Conservation (phyloP, 2,888 invertebrate genomes). For the Ceratothoa steindachneri region DNA sequence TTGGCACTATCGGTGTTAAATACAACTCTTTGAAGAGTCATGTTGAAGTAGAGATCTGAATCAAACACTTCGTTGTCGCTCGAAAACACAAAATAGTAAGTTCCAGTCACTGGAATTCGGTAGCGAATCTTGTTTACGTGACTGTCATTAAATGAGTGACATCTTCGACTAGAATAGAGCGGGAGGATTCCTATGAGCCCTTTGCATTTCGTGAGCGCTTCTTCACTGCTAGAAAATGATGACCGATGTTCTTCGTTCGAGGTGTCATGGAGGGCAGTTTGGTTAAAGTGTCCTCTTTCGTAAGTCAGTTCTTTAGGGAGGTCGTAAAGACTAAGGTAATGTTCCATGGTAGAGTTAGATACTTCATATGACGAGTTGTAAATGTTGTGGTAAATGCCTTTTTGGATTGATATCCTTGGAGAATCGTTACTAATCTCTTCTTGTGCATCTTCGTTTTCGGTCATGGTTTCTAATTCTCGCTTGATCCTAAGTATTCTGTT, state of each 20-base stretch:
- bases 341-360: background rate
- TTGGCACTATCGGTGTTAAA: conserved; percentile 65
- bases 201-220: conserved; percentile 68
- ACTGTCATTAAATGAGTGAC: conserved; percentile 52
- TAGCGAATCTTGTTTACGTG: conserved; percentile 48
- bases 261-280: conserved; percentile 56
- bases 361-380: background rate
- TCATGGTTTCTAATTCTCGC: background rate
- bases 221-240: conserved; percentile 75
- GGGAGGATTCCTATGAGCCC: conserved; percentile 70
- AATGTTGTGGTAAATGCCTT: background rate
- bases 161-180: conserved; percentile 62
- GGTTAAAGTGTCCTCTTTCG: conserved; percentile 59
- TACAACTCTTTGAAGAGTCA: conserved; percentile 66
- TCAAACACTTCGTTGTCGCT: conserved; percentile 65
- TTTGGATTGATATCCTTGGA: too few relatives aligned
- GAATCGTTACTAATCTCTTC: background rate
- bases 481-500: background rate
- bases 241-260: conserved; percentile 57
- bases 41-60: conserved; percentile 66
- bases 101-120: conserved; percentile 70
- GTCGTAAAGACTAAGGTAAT: background rate
- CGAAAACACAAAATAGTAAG: conserved; percentile 77
- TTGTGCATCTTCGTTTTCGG: background rate
- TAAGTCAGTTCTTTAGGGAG: conserved; percentile 32